Percentiles rank a stretch among this genome's conserved stretches.
Conservation (phyloP, 2,888 invertebrate genomes). For the Philonicus albiceps region DNA sequence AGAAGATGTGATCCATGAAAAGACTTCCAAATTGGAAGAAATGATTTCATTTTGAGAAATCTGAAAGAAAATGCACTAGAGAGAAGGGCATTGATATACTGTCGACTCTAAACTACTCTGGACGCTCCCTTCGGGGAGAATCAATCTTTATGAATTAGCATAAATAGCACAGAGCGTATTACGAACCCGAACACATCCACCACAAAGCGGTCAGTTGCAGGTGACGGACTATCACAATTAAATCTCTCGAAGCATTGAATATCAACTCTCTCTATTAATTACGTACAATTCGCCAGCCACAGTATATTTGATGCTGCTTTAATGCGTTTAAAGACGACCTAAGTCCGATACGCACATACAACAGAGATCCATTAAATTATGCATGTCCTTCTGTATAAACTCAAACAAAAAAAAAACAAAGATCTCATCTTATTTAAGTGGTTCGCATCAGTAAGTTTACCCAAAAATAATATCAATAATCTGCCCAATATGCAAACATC, state of each 20-base stretch:
- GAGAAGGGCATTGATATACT: not conserved
- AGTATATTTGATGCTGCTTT: not conserved
- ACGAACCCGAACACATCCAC: not conserved
- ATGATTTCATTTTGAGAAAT: not conserved
- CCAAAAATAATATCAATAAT: slow-evolving; percentile 19
- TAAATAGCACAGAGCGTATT: not conserved
- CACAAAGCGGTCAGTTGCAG: not conserved
- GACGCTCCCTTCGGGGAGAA: not conserved
- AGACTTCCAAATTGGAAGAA: not conserved
- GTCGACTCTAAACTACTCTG: not conserved
- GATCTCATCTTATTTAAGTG: not conserved
- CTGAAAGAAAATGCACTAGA: not conserved
- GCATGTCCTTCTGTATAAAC: not conserved
- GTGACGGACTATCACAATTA: not conserved
- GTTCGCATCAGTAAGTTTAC: slow-evolving; percentile 4
- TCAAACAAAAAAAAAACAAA: slow-evolving; percentile 3
- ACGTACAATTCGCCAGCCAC: not conserved
- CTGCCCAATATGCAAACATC: slow-evolving; percentile 11
- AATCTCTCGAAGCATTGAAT: not conserved
- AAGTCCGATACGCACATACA: not conserved
- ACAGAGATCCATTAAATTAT: slow-evolving; percentile 1
- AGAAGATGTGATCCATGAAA: not conserved
- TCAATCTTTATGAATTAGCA: not conserved
- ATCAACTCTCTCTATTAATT: not conserved
- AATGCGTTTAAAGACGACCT: not conserved